These are phyloP conservation scores for Laupala kohalensis DNA, from an alignment of 1,140 invertebrate genomes.

Conservation along the genomic window DNA sequence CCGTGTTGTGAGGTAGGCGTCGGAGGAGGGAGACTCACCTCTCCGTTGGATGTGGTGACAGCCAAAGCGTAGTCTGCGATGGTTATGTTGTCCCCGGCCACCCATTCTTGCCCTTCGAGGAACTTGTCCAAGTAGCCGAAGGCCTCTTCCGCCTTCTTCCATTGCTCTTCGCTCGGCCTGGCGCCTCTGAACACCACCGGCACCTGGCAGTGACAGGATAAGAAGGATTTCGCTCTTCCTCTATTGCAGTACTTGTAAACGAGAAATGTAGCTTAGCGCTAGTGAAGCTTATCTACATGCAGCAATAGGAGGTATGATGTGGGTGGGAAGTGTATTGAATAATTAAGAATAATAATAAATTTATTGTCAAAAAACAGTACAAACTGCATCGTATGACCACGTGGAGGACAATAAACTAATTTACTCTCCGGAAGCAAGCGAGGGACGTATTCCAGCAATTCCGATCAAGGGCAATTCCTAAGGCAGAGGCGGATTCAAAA, in stretches of 20 bases:
- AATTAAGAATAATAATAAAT: too few relatives aligned
- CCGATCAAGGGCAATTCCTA: too few relatives aligned
- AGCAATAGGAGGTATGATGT: too few relatives aligned
- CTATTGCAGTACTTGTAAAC: background rate
- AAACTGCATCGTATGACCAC: too few relatives aligned
- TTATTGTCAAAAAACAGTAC: too few relatives aligned
- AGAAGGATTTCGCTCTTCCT: background rate
- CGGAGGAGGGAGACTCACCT: conserved; percentile 22
- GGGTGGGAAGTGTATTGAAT: background rate
- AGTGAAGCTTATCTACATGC: too few relatives aligned
- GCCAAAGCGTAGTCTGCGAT: conserved; percentile 32
- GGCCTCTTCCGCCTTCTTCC: conserved; percentile 21
- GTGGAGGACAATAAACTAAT: too few relatives aligned
- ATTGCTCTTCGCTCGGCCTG: conserved; percentile 17
- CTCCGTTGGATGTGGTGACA: conserved; percentile 23
- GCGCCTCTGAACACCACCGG: conserved; percentile 20
- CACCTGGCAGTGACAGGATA: conserved; percentile 25
- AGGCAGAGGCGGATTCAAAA: too few relatives aligned
- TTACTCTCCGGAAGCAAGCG: too few relatives aligned
- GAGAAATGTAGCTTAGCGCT: background rate
- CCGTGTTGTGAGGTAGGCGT: background rate
- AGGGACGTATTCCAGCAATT: too few relatives aligned
- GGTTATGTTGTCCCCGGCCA: conserved; percentile 30
- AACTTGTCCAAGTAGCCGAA: conserved; percentile 25
- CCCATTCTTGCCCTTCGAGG: conserved; percentile 27